Base-by-base conservation (phyloP, 2,888 invertebrate genomes). In the Chromoteleia sp. region DNA sequence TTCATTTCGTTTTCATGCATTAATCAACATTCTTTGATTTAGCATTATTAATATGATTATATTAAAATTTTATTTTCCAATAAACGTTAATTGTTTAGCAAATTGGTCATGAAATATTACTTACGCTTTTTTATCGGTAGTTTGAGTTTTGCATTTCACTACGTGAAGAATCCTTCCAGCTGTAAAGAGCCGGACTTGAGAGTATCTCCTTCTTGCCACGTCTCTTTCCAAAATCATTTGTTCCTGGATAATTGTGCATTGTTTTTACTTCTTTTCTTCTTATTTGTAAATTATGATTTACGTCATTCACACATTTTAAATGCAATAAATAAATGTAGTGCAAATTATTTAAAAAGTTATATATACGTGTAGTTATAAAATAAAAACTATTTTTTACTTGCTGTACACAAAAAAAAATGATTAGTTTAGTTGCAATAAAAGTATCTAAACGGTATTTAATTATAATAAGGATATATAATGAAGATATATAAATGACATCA, bases 81-180 rank as follows among this genome's bases (percentile, higher is more conserved):
- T 43, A 39, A 61, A 50, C 88, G 87, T 85, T 29, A 39, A 21
- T 29, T 43, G 48, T 41, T 41, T 25, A 15, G 25, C 2, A 25
- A 25, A 5, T 25, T 5, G 25, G 25, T 30, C n/a, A 6, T 14
- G 5, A 15, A 8, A 25, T 21, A 14, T 45, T 63, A 56, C 50
- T 17, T 81, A 83, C 85, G 71, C 74, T 75, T 83, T 85, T 45
- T 85, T 86, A 7, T 88, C 87, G 12, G 84, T 77, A 14, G 76
- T 94, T 90, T 94, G 94, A 92, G 94, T 94, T 92, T 96, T 95
- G 88, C 95, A 94, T 81, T 94, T 94, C 19, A 94, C 94, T 67
- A 97, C 94, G 88, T 97, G 97, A 73, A 98, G 92, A 86, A 97
- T 96, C 83, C 95, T 94, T 2, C 98, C 98, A 0, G 96, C 96